phyloP scores from a whole-genome alignment of 2,113 vertebrate genomes.

The Larimichthys polyactis region DNA sequence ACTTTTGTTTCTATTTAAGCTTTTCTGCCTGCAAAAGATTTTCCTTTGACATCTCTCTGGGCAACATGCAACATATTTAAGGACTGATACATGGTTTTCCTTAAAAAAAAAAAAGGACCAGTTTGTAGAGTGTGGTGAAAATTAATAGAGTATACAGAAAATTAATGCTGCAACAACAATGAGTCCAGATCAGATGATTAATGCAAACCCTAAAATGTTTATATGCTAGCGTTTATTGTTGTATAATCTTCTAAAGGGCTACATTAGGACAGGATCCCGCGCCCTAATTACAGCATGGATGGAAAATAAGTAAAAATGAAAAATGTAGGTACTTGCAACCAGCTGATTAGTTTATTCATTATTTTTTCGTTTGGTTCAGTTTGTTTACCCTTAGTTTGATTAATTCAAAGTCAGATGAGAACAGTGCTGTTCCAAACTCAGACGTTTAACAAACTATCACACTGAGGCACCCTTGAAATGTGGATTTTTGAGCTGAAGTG shows the following conservation, averaged over 20 bases:
- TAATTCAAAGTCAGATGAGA: not conserved
- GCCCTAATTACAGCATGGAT: too few relatives aligned
- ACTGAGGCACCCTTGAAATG: not conserved
- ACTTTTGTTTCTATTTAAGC: conserved; percentile 16
- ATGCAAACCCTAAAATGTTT: not conserved
- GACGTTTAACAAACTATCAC: not conserved
- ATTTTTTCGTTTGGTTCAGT: not conserved
- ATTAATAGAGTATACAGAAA: too few relatives aligned
- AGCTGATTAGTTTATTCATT: not conserved
- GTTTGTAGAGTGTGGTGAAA: too few relatives aligned
- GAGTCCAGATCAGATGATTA: not conserved
- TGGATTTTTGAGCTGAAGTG: not conserved
- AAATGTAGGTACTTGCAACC: not conserved
- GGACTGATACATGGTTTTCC: not conserved
- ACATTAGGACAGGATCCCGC: not conserved
- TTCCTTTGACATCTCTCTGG: not conserved
- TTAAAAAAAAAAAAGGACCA: not conserved
- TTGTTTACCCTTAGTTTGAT: not conserved
- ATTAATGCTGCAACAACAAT: not conserved
- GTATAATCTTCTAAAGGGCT: not conserved
- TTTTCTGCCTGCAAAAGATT: conserved; percentile 2
- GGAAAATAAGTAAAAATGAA: not conserved
- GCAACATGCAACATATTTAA: conserved; percentile 3
- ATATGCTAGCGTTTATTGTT: too few relatives aligned
- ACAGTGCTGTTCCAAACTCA: not conserved